Evolutionary conservation across 1,140 invertebrate species (phyloP).

Genomic region (Zaprionus vittiger): DNA sequence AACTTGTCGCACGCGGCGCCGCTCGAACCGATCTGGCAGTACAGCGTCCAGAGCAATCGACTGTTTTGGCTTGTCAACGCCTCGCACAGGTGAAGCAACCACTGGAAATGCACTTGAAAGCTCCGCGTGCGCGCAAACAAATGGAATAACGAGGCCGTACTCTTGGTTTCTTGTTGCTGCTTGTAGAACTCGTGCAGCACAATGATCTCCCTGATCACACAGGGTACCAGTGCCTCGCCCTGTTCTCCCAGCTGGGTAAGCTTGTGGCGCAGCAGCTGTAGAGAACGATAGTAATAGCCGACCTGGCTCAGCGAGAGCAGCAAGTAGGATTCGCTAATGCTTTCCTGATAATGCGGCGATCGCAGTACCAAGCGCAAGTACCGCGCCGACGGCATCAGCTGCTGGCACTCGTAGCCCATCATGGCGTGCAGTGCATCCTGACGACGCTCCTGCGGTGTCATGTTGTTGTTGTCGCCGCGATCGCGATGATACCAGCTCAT

Average conservation of each 20-base stretch:
- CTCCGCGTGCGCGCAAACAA: conserved; percentile 15
- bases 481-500: conserved; percentile 29
- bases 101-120: conserved; percentile 25
- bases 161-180: not conserved
- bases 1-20: not conserved
- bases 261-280: conserved; percentile 10
- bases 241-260: not conserved
- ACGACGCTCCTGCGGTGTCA: not conserved
- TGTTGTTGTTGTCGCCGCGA: not conserved
- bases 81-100: conserved; percentile 21
- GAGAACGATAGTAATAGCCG: conserved; percentile 37
- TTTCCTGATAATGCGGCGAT: conserved; percentile 50
- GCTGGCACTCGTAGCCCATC: conserved; percentile 49
- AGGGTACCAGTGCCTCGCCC: conserved; percentile 11
- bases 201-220: conserved; percentile 22
- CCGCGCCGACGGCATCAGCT: conserved; percentile 28
- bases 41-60: conserved; percentile 24
- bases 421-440: conserved; percentile 49
- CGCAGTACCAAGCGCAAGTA: conserved; percentile 35
- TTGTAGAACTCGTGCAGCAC: conserved; percentile 26
- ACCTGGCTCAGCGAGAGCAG: conserved; percentile 44
- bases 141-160: conserved; percentile 11
- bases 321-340: conserved; percentile 53
- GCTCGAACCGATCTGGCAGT: conserved; percentile 15
- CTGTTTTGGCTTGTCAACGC: not conserved